Percentiles rank a stretch among this genome's conserved stretches.
phyloP scores from a whole-genome alignment of 92 coral and sea anemone species.

The Actinostola sp. region DNA sequence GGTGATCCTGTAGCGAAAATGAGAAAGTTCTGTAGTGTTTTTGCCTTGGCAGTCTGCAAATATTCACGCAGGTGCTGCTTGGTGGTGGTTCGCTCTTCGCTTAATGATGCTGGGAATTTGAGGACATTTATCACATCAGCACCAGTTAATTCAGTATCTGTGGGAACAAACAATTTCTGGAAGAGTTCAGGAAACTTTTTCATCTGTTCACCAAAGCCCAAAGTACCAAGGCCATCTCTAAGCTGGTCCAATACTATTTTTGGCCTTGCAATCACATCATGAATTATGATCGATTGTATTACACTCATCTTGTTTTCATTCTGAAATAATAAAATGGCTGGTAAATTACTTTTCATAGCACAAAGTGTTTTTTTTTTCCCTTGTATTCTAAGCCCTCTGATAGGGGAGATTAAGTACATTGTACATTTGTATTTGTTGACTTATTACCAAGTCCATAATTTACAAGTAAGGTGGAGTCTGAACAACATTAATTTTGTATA shows the following conservation, averaged over 20 bases:
- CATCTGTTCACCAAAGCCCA: conserved; percentile 61
- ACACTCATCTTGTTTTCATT: conserved; percentile 47
- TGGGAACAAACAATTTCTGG: conserved; percentile 55
- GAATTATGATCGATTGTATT: conserved; percentile 34
- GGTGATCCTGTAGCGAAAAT: conserved; percentile 64
- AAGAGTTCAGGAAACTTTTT: conserved; percentile 44
- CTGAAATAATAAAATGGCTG: conserved; percentile 21
- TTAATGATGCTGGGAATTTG: conserved; percentile 48
- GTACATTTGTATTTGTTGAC: not conserved
- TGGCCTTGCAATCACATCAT: conserved; percentile 39
- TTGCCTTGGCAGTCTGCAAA: conserved; percentile 23
- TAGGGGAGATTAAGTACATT: no score
- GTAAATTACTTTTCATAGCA: no score
- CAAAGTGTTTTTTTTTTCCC: not conserved
- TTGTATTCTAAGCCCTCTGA: no score
- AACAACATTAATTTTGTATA: no score
- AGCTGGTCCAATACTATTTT: conserved; percentile 57
- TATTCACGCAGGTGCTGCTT: conserved; percentile 30
- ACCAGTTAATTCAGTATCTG: conserved; percentile 34
- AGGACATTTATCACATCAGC: conserved; percentile 33
- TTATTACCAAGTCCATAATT: no score
- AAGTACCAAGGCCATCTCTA: conserved; percentile 43
- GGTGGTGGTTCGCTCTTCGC: conserved; percentile 35
- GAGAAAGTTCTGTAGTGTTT: conserved; percentile 39
- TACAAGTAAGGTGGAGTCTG: no score